Evolutionary conservation across 2,797 vertebrate genomes (phyloP).

Genomic region (Syndactyla subalaris): DNA sequence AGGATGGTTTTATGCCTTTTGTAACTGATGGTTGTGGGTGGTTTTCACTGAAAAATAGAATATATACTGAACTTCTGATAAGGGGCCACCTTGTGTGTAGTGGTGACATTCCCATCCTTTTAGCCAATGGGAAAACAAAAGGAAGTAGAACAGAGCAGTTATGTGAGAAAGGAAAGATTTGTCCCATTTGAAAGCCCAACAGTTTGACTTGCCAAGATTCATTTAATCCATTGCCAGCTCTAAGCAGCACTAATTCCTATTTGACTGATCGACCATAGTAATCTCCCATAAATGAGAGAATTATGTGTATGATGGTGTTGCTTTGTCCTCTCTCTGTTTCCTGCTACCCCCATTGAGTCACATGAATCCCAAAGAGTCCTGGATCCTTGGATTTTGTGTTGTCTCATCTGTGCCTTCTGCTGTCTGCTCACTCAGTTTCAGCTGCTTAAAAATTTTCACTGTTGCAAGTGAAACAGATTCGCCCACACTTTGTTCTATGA

Average conservation of each 20-base stretch:
- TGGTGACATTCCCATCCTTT: neutral
- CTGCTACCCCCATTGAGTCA: neutral
- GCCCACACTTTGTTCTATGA: neutral
- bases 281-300: neutral
- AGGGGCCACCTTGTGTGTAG: neutral
- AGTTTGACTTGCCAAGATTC: neutral
- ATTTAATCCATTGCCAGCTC: neutral
- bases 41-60: neutral
- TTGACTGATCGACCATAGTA: neutral
- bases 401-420: conserved; percentile 1
- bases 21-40: neutral
- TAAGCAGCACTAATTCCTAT: neutral
- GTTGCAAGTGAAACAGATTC: neutral
- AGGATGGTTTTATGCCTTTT: neutral
- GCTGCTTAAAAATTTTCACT: neutral
- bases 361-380: neutral
- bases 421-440: neutral
- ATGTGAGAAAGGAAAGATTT: neutral
- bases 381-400: neutral
- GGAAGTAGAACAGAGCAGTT: neutral
- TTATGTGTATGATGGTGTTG: neutral
- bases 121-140: neutral
- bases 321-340: neutral
- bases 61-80: neutral
- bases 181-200: neutral